These are phyloP conservation scores for Tachycineta bicolor DNA, from an alignment of 2,113 vertebrate genomes.

Conservation along the genomic window DNA sequence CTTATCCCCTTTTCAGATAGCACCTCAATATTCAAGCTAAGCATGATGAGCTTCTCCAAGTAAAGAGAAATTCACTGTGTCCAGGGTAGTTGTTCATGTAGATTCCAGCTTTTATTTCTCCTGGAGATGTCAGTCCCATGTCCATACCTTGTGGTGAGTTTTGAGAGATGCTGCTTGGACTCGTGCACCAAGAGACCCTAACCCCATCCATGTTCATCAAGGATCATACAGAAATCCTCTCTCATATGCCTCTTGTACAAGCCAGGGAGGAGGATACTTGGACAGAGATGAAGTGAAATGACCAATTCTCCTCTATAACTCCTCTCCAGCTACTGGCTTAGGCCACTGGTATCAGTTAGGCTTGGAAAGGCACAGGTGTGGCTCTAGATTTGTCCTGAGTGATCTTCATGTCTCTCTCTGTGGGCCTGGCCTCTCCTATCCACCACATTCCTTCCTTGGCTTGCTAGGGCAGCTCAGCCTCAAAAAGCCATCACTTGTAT, in stretches of 20 bases:
- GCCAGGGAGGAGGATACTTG: neutral
- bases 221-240: neutral
- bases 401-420: accelerated
- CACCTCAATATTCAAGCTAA: neutral
- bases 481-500: neutral
- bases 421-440: neutral
- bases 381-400: neutral
- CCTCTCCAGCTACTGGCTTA: neutral
- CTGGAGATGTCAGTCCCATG: neutral
- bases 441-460: neutral
- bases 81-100: neutral
- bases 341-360: neutral
- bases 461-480: neutral
- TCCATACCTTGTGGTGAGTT: neutral
- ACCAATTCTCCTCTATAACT: neutral
- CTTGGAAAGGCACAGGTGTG: neutral
- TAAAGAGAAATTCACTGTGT: neutral
- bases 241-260: neutral
- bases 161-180: neutral
- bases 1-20: neutral
- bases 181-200: neutral
- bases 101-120: neutral
- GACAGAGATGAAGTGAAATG: neutral
- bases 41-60: neutral
- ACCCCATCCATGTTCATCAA: neutral